Evolutionary conservation across 2,113 vertebrate genomes (phyloP).

Genomic region (Typhlomys cinereus): DNA sequence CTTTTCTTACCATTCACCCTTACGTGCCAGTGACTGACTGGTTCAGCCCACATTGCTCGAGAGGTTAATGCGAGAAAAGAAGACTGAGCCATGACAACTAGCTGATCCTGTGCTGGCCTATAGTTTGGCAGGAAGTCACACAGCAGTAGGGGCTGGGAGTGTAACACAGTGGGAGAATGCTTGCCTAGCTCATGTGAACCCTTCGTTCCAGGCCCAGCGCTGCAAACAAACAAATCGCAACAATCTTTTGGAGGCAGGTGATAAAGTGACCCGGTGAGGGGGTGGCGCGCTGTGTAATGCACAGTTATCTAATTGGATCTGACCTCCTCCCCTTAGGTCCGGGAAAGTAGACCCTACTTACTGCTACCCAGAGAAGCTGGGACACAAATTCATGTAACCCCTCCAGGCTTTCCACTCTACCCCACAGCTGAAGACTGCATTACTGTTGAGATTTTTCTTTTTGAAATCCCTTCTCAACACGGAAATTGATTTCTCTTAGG

Average conservation of each 20-base stretch:
- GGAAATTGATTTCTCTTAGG: not conserved
- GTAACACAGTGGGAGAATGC: not conserved
- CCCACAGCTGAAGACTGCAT: not conserved
- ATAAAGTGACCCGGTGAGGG: not conserved
- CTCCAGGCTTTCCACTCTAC: not conserved
- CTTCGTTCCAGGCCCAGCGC: not conserved
- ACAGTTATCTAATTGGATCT: not conserved
- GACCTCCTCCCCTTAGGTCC: too few relatives aligned
- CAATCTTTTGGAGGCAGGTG: not conserved
- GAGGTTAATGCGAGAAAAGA: not conserved
- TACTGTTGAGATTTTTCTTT: not conserved
- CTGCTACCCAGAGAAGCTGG: not conserved
- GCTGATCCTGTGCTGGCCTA: not conserved
- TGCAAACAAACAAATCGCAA: not conserved
- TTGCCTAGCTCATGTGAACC: not conserved
- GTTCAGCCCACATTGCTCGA: not conserved
- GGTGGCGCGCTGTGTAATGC: not conserved
- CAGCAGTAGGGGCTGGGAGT: too few relatives aligned
- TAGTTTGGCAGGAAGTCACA: not conserved
- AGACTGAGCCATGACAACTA: not conserved
- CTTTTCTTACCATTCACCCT: not conserved
- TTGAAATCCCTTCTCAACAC: not conserved
- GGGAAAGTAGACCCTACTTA: not conserved
- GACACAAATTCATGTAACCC: fast-evolving
- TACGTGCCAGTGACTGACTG: not conserved